phyloP scores from a whole-genome alignment of 2,888 invertebrate genomes.

The Agrochola lychnidis region DNA sequence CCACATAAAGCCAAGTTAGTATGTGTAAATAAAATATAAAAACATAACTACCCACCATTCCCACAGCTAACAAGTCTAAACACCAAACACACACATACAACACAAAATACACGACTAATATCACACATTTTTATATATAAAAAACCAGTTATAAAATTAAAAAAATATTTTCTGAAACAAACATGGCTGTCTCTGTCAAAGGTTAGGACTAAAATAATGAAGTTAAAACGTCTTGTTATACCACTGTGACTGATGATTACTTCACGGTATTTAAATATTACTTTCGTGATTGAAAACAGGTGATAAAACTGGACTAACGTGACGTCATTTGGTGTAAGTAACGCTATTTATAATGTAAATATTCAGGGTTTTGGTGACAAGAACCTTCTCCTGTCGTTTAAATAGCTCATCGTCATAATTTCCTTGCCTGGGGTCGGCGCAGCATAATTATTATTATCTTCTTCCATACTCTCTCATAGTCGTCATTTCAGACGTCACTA shows the following conservation, averaged over 20 bases:
- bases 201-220: slow-evolving; percentile 52
- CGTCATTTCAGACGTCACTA: too few species aligned
- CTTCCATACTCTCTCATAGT: background rate
- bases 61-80: slow-evolving; percentile 30
- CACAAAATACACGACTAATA: slow-evolving; percentile 50
- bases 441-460: too few species aligned
- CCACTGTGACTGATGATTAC: slow-evolving; percentile 56
- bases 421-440: too few species aligned
- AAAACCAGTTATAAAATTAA: slow-evolving; percentile 5
- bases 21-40: background rate
- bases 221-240: slow-evolving; percentile 30
- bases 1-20: background rate
- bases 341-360: slow-evolving; percentile 15
- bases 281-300: slow-evolving; percentile 55
- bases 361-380: background rate
- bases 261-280: slow-evolving; percentile 57
- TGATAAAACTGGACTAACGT: slow-evolving; percentile 43
- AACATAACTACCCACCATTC: slow-evolving; percentile 46
- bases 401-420: background rate
- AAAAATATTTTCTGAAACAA: slow-evolving; percentile 20
- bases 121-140: slow-evolving; percentile 51
- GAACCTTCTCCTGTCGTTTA: background rate
- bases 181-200: slow-evolving; percentile 42
- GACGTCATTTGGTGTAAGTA: slow-evolving; percentile 32
- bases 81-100: slow-evolving; percentile 58